These are phyloP conservation scores for Anseranas semipalmata DNA, from an alignment of 2,113 vertebrate species.

Conservation along the genomic window DNA sequence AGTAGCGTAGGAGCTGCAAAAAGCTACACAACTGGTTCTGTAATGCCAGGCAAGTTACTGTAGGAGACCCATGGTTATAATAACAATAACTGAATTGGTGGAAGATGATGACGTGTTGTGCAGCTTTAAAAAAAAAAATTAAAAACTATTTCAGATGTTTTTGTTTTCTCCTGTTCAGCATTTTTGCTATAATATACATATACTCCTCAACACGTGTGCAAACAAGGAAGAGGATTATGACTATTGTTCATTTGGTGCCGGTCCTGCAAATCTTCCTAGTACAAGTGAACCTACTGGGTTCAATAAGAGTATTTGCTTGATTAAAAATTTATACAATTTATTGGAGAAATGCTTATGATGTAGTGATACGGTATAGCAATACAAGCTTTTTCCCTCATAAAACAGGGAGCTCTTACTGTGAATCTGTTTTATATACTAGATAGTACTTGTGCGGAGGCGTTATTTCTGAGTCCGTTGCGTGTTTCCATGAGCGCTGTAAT, in stretches of 20 bases:
- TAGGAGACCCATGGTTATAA: neutral
- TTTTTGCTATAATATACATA: neutral
- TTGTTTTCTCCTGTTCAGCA: neutral
- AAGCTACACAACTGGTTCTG: neutral
- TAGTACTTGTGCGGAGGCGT: neutral
- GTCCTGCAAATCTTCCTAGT: neutral
- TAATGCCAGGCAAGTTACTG: neutral
- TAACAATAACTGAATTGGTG: neutral
- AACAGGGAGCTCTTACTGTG: neutral
- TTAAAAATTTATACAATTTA: constrained; percentile 46
- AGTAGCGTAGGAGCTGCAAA: neutral
- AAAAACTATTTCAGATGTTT: neutral
- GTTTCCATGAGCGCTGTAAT: neutral
- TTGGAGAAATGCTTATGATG: neutral
- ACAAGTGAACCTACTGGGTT: constrained; percentile 10
- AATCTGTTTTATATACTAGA: neutral
- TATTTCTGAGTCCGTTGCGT: neutral
- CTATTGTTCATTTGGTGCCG: neutral
- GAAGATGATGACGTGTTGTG: neutral
- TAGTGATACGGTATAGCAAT: neutral
- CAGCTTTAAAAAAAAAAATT: neutral
- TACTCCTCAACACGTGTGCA: accelerated
- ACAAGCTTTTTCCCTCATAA: neutral
- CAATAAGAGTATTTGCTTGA: constrained; percentile 34
- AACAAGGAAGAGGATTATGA: neutral